These are phyloP conservation scores for Melanocharis versteri DNA, from an alignment of 2,113 vertebrate genomes.

Conservation along the genomic window DNA sequence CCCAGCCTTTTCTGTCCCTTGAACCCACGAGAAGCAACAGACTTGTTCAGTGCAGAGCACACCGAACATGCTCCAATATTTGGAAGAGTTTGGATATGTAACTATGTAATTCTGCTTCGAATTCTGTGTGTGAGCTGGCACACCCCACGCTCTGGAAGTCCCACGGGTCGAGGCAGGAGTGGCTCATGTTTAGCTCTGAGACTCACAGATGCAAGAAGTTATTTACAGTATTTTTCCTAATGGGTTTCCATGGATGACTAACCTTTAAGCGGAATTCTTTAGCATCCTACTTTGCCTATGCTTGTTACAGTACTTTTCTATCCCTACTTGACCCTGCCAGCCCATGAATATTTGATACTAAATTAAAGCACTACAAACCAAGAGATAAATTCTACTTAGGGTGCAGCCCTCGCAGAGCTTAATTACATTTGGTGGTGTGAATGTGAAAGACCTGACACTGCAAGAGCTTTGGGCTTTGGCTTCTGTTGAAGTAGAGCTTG, in stretches of 20 bases:
- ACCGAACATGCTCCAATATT: neutral
- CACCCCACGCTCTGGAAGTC: neutral
- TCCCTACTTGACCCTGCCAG: constrained; percentile 29
- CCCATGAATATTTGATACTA: constrained; percentile 26
- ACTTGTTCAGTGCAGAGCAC: neutral
- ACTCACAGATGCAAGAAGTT: neutral
- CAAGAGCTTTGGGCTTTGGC: neutral
- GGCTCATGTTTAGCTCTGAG: neutral
- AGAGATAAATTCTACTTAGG: neutral
- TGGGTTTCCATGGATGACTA: neutral
- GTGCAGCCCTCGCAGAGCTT: neutral
- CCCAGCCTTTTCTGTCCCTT: neutral
- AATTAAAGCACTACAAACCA: constrained; percentile 33
- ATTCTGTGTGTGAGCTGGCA: neutral
- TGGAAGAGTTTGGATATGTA: neutral
- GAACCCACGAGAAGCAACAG: neutral
- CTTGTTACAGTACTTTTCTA: neutral
- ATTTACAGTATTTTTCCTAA: constrained; percentile 32
- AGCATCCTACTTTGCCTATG: neutral
- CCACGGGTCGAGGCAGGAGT: rapidly evolving
- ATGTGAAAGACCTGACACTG: neutral
- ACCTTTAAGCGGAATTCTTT: constrained; percentile 8
- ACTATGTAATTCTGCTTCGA: neutral
- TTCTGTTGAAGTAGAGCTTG: neutral
- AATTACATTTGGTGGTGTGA: neutral